phyloP scores from a whole-genome alignment of 35 echinoderm and acorn worm genomes.

The Hemicentrotus pulcherrimus region DNA sequence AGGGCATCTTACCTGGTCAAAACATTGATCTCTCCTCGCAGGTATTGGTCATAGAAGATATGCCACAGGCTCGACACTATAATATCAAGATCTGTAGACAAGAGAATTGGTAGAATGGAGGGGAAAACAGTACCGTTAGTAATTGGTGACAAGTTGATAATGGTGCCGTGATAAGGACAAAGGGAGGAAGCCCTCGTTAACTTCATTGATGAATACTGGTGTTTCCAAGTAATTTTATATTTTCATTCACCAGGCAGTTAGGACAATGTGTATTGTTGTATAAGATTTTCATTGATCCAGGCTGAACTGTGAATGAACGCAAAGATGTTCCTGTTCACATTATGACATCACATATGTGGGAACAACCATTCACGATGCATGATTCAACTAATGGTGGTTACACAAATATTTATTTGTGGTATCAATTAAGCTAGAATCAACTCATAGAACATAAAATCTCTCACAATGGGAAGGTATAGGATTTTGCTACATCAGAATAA shows the following conservation, averaged over 20 bases:
- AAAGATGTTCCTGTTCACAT: not conserved
- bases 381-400: not conserved
- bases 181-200: not conserved
- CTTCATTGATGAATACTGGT: not conserved
- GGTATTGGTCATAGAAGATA: not conserved
- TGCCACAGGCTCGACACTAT: not conserved
- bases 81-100: not conserved
- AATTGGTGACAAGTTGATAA: not conserved
- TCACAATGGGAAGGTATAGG: not conserved
- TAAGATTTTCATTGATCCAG: not conserved
- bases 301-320: not conserved
- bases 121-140: not conserved
- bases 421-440: not conserved
- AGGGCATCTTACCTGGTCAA: not conserved
- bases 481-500: not conserved
- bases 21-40: not conserved
- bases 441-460: no score
- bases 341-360: not conserved
- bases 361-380: not conserved
- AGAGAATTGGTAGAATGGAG: not conserved
- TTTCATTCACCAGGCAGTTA: not conserved
- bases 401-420: not conserved
- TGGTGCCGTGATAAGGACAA: not conserved
- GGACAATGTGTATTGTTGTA: not conserved
- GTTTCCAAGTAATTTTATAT: not conserved